phyloP scores from a whole-genome alignment of 1,140 invertebrate genomes.

The Panulirus ornatus region DNA sequence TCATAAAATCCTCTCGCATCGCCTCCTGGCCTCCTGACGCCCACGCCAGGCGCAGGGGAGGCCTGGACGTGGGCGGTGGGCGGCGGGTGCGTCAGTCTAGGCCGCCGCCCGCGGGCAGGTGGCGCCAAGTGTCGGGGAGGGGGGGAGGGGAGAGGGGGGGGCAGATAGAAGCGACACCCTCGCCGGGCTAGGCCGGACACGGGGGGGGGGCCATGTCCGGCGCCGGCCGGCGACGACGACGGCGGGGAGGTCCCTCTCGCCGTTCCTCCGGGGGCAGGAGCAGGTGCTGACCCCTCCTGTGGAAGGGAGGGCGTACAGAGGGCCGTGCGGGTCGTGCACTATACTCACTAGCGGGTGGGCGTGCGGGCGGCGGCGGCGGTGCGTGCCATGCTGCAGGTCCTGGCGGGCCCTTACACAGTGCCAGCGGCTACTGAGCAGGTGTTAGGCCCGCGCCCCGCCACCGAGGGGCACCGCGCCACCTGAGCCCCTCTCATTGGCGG shows the following conservation, averaged over 20 bases:
- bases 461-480: conserved; percentile 18
- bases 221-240: no score
- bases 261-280: no score
- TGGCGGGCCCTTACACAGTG: conserved; percentile 62
- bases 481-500: conserved; percentile 16
- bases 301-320: no score
- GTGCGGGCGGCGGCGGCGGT: conserved; percentile 26
- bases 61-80: neutral
- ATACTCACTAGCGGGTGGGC: conserved; percentile 59
- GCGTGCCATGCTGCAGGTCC: conserved; percentile 45
- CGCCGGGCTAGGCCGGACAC: no score
- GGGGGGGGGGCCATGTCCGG: no score
- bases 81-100: no score
- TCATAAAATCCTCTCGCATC: no score
- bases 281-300: no score
- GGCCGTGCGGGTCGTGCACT: no score
- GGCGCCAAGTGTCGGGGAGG: neutral
- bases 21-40: neutral
- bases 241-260: no score
- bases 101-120: neutral
- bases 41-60: neutral
- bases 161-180: no score
- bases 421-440: conserved; percentile 42
- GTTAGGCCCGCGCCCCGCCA: conserved; percentile 41
- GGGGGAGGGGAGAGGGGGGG: no score